phyloP scores from a whole-genome alignment of 2,797 vertebrate species.

The Simalia tracyae region DNA sequence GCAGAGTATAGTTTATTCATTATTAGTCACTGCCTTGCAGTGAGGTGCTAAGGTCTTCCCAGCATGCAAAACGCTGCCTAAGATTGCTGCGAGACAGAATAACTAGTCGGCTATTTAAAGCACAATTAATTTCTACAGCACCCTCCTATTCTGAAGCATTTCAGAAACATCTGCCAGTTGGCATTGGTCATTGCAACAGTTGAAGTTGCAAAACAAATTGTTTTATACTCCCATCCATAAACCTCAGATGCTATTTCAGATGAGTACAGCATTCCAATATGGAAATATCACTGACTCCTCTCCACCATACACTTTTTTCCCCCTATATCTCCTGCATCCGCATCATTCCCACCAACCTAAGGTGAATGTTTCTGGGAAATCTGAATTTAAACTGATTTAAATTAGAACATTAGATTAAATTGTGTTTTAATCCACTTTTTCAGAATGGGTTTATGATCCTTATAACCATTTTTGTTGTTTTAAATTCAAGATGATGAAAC shows the following conservation, averaged over 20 bases:
- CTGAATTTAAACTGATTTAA: conserved; percentile 55
- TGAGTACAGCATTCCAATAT: conserved; percentile 29
- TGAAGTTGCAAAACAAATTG: conserved; percentile 9
- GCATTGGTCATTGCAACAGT: background rate
- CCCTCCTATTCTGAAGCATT: background rate
- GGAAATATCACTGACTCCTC: conserved; percentile 30
- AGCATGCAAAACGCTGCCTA: background rate
- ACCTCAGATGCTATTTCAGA: conserved; percentile 18
- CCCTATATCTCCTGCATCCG: conserved; percentile 24
- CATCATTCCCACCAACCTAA: background rate
- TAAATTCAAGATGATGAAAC: conserved; percentile 48
- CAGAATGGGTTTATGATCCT: background rate
- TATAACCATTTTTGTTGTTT: conserved; percentile 39
- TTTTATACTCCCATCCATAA: background rate
- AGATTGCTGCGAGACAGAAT: background rate
- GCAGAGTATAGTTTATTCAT: conserved; percentile 10
- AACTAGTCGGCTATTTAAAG: conserved; percentile 1
- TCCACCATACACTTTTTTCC: background rate
- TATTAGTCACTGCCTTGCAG: conserved; percentile 20
- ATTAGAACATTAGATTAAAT: conserved; percentile 30
- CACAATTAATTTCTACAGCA: conserved; percentile 21
- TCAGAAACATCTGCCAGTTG: conserved; percentile 10
- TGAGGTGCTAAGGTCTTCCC: background rate
- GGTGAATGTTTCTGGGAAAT: conserved; percentile 56
- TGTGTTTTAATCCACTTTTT: conserved; percentile 45